These are phyloP conservation scores for Tiliqua scincoides DNA, from an alignment of 2,113 vertebrate genomes.

Conservation along the genomic window DNA sequence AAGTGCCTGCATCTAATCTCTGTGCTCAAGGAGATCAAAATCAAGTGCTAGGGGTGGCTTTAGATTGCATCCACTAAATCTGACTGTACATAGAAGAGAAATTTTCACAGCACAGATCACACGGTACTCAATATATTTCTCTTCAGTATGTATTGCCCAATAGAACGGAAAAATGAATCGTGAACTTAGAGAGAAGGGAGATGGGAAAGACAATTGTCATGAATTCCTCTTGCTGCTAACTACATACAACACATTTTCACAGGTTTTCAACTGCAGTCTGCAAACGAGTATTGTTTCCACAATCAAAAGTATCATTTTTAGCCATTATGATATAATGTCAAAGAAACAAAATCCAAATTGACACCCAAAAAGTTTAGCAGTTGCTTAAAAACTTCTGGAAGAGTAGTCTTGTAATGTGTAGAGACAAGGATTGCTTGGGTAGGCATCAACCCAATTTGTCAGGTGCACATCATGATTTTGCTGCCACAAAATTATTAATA, in stretches of 20 bases:
- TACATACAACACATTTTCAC: not conserved
- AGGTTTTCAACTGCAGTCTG: not conserved
- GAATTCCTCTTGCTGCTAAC: not conserved
- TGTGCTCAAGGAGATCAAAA: not conserved
- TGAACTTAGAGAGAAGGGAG: not conserved
- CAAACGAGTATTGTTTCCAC: not conserved
- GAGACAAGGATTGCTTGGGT: not conserved
- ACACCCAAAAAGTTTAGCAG: not conserved
- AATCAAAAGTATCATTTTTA: constrained; percentile 4
- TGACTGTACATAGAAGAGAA: not conserved
- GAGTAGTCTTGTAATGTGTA: not conserved
- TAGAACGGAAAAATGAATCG: constrained; percentile 4
- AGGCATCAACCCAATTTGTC: too few species aligned
- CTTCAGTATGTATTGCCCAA: constrained; percentile 8
- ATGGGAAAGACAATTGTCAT: not conserved
- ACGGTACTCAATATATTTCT: not conserved
- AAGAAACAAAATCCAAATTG: not conserved
- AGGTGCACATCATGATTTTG: not conserved
- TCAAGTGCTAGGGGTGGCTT: not conserved
- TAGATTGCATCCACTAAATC: not conserved
- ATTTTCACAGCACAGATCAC: not conserved
- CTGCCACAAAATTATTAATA: too few species aligned
- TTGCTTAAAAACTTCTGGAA: not conserved
- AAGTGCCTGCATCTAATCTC: not conserved
- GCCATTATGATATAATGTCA: not conserved